phyloP scores from a whole-genome alignment of 2,113 vertebrate genomes.

The Candoia aspera region DNA sequence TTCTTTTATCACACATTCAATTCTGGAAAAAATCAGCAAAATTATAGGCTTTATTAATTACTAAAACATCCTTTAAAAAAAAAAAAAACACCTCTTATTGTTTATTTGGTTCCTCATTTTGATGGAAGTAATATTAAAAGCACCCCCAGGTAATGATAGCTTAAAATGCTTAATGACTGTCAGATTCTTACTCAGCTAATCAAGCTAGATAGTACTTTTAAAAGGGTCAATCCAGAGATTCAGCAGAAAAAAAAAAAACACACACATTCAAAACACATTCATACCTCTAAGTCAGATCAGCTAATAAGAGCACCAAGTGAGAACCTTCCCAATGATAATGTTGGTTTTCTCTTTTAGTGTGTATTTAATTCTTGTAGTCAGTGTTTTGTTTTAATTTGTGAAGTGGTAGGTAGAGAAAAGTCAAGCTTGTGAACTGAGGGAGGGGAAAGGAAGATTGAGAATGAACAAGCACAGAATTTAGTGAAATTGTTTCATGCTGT shows the following conservation, averaged over 20 bases:
- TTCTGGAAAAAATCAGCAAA: background rate
- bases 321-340: background rate
- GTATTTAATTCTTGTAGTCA: background rate
- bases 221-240: background rate
- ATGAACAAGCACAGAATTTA: background rate
- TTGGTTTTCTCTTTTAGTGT: background rate
- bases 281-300: background rate
- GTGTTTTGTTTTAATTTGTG: background rate
- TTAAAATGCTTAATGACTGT: background rate
- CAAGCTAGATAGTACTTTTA: background rate
- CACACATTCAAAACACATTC: background rate
- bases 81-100: background rate
- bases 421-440: background rate
- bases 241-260: background rate
- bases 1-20: background rate
- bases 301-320: background rate
- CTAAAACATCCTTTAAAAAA: background rate
- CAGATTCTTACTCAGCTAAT: background rate
- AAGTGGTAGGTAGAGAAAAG: background rate
- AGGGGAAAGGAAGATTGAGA: background rate
- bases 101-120: background rate
- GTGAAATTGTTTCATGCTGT: background rate
- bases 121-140: background rate
- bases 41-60: background rate
- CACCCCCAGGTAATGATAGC: background rate